phyloP scores from a whole-genome alignment of 2,797 vertebrate genomes.

The Eleutherodactylus coqui region DNA sequence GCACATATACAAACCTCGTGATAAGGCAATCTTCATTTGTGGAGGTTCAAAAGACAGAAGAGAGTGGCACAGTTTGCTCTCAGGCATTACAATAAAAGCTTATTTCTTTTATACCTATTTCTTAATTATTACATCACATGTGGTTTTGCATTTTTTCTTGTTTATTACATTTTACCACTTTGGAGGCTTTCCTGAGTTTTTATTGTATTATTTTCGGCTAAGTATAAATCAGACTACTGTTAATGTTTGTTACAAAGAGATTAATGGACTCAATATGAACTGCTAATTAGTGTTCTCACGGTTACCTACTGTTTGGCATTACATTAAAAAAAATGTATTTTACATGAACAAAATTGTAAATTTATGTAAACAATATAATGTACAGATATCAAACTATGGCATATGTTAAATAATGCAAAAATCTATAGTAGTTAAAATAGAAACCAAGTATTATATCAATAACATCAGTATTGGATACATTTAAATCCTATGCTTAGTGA shows the following conservation, averaged over 20 bases:
- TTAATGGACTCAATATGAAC: constrained; percentile 36
- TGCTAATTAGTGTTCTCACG: constrained; percentile 2
- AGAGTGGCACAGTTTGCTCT: background rate
- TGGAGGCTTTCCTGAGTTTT: background rate
- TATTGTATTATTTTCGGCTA: background rate
- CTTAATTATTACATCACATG: background rate
- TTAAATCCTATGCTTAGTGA: too few relatives aligned
- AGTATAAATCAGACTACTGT: background rate
- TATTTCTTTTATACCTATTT: background rate
- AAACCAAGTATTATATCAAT: too few relatives aligned
- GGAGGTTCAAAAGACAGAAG: background rate
- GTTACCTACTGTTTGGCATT: constrained; percentile 23
- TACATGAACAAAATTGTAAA: background rate
- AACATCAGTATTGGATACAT: too few relatives aligned
- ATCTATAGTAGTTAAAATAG: background rate
- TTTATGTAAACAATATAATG: background rate
- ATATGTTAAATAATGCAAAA: too few relatives aligned
- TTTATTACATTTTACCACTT: background rate
- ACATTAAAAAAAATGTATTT: background rate
- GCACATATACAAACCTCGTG: too few relatives aligned
- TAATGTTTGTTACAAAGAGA: constrained; percentile 31
- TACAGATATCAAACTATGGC: too few relatives aligned
- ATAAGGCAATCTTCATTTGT: too few relatives aligned
- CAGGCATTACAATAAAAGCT: background rate
- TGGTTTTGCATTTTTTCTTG: background rate